These are phyloP conservation scores for Amia ocellicauda DNA, from an alignment of 2,113 vertebrate species.

Conservation along the genomic window DNA sequence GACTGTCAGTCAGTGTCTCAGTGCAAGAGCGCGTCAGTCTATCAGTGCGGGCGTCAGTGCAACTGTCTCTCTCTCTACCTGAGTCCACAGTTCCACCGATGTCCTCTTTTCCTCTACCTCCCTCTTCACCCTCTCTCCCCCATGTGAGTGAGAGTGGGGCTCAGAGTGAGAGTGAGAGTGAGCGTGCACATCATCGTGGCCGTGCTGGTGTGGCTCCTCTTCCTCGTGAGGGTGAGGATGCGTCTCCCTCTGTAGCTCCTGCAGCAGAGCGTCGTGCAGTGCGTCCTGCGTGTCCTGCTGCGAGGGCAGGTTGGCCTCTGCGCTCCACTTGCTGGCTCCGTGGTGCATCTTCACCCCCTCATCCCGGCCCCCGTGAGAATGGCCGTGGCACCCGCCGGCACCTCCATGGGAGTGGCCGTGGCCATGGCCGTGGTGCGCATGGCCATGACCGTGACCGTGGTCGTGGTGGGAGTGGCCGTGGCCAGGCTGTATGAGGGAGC, in stretches of 20 bases:
- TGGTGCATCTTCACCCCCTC: constrained; percentile 60
- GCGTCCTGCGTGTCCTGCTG: constrained; percentile 35
- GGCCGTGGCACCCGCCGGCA: constrained; percentile 41
- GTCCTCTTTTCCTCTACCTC: constrained; percentile 53
- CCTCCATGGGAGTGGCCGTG: constrained; percentile 56
- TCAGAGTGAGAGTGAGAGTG: constrained; percentile 24
- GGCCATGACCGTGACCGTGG: constrained; percentile 39
- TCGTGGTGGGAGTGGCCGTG: constrained; percentile 57
- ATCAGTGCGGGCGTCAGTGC: background rate
- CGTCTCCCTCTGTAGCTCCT: background rate
- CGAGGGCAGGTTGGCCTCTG: constrained; percentile 56
- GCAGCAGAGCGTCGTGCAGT: constrained; percentile 33
- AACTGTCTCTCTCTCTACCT: constrained; percentile 55
- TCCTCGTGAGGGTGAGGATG: background rate
- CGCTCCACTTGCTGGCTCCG: constrained; percentile 72
- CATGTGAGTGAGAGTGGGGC: constrained; percentile 41
- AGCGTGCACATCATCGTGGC: constrained; percentile 21
- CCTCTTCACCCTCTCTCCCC: constrained; percentile 38
- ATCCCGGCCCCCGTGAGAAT: constrained; percentile 36
- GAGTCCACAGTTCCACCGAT: constrained; percentile 76
- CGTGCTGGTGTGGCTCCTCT: background rate
- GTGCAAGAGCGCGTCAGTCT: background rate
- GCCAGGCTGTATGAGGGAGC: constrained; percentile 24
- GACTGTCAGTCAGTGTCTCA: background rate
- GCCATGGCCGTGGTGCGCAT: constrained; percentile 32